Evolutionary conservation across 2,113 vertebrate species (phyloP).

Genomic region (Genyomyrus donnyi): DNA sequence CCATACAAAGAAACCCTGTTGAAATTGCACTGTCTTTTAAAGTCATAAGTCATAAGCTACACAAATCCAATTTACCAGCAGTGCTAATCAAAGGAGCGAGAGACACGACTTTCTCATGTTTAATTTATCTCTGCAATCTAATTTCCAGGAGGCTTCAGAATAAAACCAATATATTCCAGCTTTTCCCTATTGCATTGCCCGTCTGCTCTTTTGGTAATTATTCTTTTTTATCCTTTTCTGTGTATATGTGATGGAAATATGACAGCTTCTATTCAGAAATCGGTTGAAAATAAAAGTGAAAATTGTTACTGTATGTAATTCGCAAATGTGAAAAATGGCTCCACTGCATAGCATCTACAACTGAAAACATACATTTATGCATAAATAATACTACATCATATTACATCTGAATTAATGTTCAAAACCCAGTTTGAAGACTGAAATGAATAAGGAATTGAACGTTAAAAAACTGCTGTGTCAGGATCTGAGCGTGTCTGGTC

Average conservation of each 20-base stretch:
- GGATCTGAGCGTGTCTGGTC: not conserved
- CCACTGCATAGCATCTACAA: not conserved
- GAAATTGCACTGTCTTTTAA: constrained; percentile 14
- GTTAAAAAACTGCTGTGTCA: not conserved
- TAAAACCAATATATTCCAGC: constrained; percentile 8
- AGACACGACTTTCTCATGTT: constrained; percentile 16
- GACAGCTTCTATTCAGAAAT: not conserved
- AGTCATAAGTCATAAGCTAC: constrained; percentile 1
- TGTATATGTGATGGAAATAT: not conserved
- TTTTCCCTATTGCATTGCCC: not conserved
- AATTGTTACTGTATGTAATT: not conserved
- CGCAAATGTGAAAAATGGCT: not conserved
- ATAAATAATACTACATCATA: not conserved
- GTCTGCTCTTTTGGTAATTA: not conserved
- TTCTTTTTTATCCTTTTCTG: not conserved
- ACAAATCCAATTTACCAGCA: constrained; percentile 20
- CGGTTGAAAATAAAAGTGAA: not conserved
- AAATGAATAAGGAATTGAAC: not conserved
- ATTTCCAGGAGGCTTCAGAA: constrained; percentile 15
- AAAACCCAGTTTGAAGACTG: not conserved
- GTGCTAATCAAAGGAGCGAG: constrained; percentile 12
- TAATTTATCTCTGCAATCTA: constrained; percentile 15
- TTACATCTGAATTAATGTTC: not conserved
- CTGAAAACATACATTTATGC: not conserved
- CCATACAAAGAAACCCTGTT: not conserved